phyloP scores from a whole-genome alignment of 2,113 vertebrate species.

The Microcebus tavaratra region DNA sequence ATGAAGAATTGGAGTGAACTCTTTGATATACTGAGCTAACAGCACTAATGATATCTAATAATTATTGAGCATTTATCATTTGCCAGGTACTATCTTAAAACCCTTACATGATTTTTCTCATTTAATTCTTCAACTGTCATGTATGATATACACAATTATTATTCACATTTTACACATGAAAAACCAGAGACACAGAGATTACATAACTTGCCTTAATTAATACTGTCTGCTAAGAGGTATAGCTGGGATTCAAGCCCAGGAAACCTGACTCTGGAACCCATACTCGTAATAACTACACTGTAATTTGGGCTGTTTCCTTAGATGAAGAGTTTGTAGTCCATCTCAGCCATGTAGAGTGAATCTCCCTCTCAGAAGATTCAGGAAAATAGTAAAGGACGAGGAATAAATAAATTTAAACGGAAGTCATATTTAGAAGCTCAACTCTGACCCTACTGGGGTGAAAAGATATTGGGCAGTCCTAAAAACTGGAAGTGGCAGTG shows the following conservation, averaged over 20 bases:
- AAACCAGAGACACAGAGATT: background rate
- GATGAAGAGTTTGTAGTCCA: background rate
- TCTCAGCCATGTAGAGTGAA: background rate
- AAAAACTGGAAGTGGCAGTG: background rate
- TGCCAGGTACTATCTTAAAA: background rate
- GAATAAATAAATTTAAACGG: background rate
- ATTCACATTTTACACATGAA: background rate
- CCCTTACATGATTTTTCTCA: background rate
- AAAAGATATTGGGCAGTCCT: background rate
- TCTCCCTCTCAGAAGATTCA: background rate
- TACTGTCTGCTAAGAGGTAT: background rate
- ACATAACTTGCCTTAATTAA: background rate
- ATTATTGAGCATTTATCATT: background rate
- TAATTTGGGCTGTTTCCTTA: background rate
- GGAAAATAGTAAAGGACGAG: background rate
- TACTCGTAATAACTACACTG: background rate
- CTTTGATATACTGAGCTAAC: background rate
- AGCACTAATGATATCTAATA: background rate
- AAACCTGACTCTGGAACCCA: background rate
- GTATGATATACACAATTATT: background rate
- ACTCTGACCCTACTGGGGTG: background rate
- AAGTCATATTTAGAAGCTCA: background rate
- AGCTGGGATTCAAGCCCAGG: background rate
- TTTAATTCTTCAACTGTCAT: background rate
- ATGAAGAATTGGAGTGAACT: background rate